Percentiles rank a stretch among this genome's conserved stretches.
Conservation (phyloP, 2,888 invertebrate species). For the Mechanitis mazaeus region DNA sequence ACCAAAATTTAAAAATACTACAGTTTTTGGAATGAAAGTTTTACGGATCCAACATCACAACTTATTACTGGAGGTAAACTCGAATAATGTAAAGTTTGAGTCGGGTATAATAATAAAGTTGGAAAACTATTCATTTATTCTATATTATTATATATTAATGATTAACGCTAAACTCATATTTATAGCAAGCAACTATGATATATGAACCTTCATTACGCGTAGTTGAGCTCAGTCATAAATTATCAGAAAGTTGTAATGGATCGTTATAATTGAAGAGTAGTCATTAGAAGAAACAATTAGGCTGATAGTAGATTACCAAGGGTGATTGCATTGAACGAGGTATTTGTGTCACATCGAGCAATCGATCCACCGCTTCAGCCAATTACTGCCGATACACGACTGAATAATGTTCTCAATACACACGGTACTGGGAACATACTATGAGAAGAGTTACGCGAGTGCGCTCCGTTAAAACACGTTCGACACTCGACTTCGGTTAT, state of each 20-base stretch:
- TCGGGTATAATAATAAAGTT: too few species aligned
- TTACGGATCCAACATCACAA: too few species aligned
- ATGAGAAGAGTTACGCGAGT: slow-evolving; percentile 10
- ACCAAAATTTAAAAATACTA: too few species aligned
- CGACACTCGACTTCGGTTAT: slow-evolving; percentile 7
- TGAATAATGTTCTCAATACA: slow-evolving; percentile 62
- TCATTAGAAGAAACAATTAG: slow-evolving; percentile 70
- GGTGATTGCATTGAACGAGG: slow-evolving; percentile 62
- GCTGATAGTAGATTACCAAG: slow-evolving; percentile 65
- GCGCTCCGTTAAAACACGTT: slow-evolving; percentile 8
- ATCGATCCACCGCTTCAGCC: slow-evolving; percentile 66
- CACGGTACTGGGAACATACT: slow-evolving; percentile 33
- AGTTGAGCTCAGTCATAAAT: slow-evolving; percentile 39
- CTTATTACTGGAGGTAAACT: too few species aligned
- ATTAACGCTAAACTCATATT: background rate
- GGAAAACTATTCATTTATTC: too few species aligned
- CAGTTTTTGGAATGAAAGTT: too few species aligned
- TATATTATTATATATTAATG: too few species aligned
- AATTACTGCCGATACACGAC: slow-evolving; percentile 67
- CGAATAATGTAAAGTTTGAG: too few species aligned
- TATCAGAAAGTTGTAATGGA: slow-evolving; percentile 41
- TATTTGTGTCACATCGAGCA: slow-evolving; percentile 66
- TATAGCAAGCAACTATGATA: slow-evolving; percentile 18
- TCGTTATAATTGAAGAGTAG: slow-evolving; percentile 56
- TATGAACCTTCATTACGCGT: slow-evolving; percentile 23